Evolutionary conservation across 2,888 invertebrate genomes (phyloP), one percentile per base, ranked within the genome.

Genomic region (Tiliacea aurago): DNA sequence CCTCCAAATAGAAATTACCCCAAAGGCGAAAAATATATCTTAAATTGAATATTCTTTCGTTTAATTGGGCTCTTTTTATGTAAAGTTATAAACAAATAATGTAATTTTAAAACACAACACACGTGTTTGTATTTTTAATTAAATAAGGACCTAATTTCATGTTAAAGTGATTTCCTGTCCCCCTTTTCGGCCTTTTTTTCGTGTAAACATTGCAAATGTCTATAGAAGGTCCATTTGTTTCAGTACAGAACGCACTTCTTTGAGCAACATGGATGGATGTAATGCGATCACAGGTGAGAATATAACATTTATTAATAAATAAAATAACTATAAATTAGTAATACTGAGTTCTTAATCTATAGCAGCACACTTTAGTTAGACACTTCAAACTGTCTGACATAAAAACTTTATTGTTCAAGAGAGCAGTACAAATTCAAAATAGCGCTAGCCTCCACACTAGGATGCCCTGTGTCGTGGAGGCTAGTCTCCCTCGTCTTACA

Each of bases 251-350:
- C 94, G 92, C 94, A 92, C 93, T 95, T 94, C 95, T 95, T 95
- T 95, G 93, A 96, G 92, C 94, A 95, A 94, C 93, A 94, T 91
- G 95, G 96, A 95, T 95, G 95, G 95, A 94, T 95, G 92, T 94
- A 94, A 89, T 80, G 90, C 86, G 77, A 87, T 92, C 86, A 93
- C 91, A 90, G 95, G 95, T 95, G 49, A 91, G 91, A 78, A 49
- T 4, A 43, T 13, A 1, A 43, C 13, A 11, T 67, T 43, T 28
- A 20, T 13, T 18, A 43, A 9, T 4, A 59, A n/a, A 9, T 0
- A 59, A 23, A 23, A n/a, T 5, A 58, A n/a, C n/a, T 13, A 37
- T n/a, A n/a, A 23, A 53, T 53, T 53, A 13, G n/a, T 37, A 58
- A 58, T 37, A 37, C 20, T 37, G 20, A 37, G 3, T 28, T 28